Conservation (phyloP, 1,140 invertebrate species). For the Zaprionus camerounensis region DNA sequence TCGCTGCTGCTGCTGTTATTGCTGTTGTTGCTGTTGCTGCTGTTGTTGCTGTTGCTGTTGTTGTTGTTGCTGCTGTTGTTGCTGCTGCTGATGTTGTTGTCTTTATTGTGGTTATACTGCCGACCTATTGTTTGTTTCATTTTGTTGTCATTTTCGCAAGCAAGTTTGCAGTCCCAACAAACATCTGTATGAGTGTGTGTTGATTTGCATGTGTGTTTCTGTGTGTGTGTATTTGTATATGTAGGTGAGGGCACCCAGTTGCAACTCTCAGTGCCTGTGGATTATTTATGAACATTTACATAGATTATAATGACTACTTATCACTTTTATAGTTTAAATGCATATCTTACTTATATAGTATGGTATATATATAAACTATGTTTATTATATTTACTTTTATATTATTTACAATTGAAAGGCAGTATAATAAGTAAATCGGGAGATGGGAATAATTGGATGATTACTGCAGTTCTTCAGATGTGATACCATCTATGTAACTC, state of each 20-base stretch:
- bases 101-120: conserved; percentile 47
- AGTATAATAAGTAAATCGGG: too few relatives aligned
- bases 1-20: conserved; percentile 9
- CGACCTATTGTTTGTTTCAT: conserved; percentile 72
- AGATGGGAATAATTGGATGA: too few relatives aligned
- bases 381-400: too few relatives aligned
- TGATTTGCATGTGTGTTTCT: conserved; percentile 10
- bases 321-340: too few relatives aligned
- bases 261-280: background rate
- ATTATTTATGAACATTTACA: background rate
- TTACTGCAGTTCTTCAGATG: too few relatives aligned
- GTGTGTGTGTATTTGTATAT: conserved; percentile 2
- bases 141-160: conserved; percentile 71
- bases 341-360: background rate
- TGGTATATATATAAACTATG: background rate
- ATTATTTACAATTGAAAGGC: too few relatives aligned
- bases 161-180: conserved; percentile 49
- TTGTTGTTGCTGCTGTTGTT: conserved; percentile 14
- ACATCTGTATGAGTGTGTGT: background rate
- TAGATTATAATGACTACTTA: background rate
- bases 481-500: too few relatives aligned
- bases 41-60: conserved; percentile 20
- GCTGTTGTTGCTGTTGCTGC: conserved; percentile 12
- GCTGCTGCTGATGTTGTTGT: conserved; percentile 24
- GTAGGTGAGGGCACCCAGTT: conserved; percentile 21